phyloP scores from a whole-genome alignment of 2,888 invertebrate species.

The Leptopilina syphax region DNA sequence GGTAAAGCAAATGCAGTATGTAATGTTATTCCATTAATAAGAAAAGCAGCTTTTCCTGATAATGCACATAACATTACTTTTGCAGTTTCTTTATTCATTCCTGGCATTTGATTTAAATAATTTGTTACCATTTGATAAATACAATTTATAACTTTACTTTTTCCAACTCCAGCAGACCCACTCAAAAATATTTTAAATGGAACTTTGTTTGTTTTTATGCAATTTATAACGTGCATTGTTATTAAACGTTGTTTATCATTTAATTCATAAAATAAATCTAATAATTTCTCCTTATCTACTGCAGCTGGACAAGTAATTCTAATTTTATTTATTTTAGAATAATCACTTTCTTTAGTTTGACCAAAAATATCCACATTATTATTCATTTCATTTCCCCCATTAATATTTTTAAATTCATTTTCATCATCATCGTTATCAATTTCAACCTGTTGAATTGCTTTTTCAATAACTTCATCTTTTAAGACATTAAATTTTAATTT shows the following conservation, averaged over 20 bases:
- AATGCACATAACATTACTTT: conserved; percentile 53
- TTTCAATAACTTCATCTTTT: not conserved
- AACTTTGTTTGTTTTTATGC: conserved; percentile 44
- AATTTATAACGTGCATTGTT: conserved; percentile 51
- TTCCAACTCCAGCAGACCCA: conserved; percentile 65
- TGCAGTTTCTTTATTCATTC: conserved; percentile 49
- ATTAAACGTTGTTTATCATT: conserved; percentile 50
- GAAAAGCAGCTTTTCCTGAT: conserved; percentile 62
- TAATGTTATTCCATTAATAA: conserved; percentile 62
- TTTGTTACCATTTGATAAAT: conserved; percentile 57
- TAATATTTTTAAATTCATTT: conserved; percentile 38
- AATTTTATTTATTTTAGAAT: not conserved
- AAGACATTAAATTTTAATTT: not conserved
- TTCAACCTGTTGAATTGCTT: conserved; percentile 9
- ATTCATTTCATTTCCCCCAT: conserved; percentile 13
- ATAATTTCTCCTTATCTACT: conserved; percentile 33
- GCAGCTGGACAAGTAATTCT: not conserved
- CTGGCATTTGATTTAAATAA: conserved; percentile 42
- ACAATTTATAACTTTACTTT: conserved; percentile 60
- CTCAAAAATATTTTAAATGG: conserved; percentile 58
- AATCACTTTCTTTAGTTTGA: not conserved
- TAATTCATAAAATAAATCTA: conserved; percentile 43
- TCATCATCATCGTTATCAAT: conserved; percentile 43
- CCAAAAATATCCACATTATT: conserved; percentile 19
- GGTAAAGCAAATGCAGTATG: conserved; percentile 60